These are phyloP conservation scores for Papilio machaon DNA, from an alignment of 1,140 invertebrate genomes.

Conservation along the genomic window DNA sequence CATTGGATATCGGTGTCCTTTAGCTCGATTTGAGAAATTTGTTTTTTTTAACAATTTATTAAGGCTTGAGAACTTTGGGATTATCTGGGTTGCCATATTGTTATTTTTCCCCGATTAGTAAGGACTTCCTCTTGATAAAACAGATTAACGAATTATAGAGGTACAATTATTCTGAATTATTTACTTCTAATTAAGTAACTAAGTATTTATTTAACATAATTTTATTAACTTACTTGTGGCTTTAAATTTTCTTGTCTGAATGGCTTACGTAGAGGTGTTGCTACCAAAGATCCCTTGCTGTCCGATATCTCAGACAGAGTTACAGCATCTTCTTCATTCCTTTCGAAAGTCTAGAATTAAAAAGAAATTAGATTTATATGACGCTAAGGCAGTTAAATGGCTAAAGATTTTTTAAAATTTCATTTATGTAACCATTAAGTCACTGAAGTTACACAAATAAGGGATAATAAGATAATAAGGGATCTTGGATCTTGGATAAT, in stretches of 20 bases:
- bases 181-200: not conserved
- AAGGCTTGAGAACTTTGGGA: not conserved
- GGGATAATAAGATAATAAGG: no score
- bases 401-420: not conserved
- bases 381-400: not conserved
- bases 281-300: slow-evolving; percentile 84
- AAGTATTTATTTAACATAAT: not conserved
- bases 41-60: no score
- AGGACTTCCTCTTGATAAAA: no score
- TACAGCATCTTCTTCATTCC: slow-evolving; percentile 82
- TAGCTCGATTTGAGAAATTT: no score
- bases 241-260: slow-evolving; percentile 88
- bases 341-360: slow-evolving; percentile 80
- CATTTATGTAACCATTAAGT: no score
- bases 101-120: not conserved
- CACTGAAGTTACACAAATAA: no score
- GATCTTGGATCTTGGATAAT: no score
- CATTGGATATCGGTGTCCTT: no score
- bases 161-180: no score
- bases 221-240: slow-evolving; percentile 83
- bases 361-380: slow-evolving; percentile 64
- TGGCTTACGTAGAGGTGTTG: slow-evolving; percentile 87
- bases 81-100: not conserved
- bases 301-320: slow-evolving; percentile 88
- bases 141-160: no score